These are phyloP conservation scores for Tanytarsus gracilentus DNA, from an alignment of 2,888 invertebrate genomes.

Conservation along the genomic window DNA sequence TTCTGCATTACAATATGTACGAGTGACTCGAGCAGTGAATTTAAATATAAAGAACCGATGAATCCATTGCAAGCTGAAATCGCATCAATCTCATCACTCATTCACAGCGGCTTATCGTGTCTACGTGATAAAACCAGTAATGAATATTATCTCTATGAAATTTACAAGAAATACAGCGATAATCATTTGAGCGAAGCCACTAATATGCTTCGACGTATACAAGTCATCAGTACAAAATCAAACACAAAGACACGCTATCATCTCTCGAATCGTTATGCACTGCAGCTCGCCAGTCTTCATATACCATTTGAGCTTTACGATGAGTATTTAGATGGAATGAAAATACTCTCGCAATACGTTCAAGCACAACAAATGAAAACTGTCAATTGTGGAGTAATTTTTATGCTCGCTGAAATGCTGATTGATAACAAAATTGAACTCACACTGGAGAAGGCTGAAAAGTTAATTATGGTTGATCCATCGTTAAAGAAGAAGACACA, in stretches of 20 bases:
- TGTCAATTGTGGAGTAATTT: constrained; percentile 45
- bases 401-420: constrained; percentile 45
- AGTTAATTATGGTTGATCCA: constrained; percentile 49
- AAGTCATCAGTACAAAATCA: constrained; percentile 49
- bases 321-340: constrained; percentile 38
- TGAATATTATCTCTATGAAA: constrained; percentile 57
- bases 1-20: constrained; percentile 31
- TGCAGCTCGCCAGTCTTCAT: constrained; percentile 34
- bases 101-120: constrained; percentile 57
- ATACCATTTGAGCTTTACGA: constrained; percentile 36
- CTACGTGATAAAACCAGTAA: constrained; percentile 53
- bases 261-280: constrained; percentile 43
- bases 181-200: constrained; percentile 52
- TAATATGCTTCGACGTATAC: constrained; percentile 49
- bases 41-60: constrained; percentile 39
- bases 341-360: constrained; percentile 34
- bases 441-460: constrained; percentile 48
- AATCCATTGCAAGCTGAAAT: constrained; percentile 46
- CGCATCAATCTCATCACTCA: constrained; percentile 49
- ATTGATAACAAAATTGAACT: constrained; percentile 38
- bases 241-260: constrained; percentile 38
- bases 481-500: neutral
- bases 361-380: constrained; percentile 38
- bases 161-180: constrained; percentile 65
- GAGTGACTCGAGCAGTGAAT: constrained; percentile 23